Conservation (phyloP, 2,797 vertebrate genomes). For the Lateolabrax maculatus region DNA sequence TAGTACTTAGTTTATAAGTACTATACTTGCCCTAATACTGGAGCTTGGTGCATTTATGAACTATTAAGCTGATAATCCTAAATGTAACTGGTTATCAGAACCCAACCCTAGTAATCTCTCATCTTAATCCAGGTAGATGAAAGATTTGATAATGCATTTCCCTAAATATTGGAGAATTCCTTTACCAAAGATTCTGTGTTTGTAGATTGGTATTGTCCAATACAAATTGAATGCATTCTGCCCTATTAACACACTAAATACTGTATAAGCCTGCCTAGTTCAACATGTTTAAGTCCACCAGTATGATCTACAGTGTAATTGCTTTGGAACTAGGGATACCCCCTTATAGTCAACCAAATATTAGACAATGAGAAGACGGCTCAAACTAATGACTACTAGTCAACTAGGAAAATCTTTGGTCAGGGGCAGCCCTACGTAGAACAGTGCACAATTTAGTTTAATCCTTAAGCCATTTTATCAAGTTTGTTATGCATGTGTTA, state of each 20-base stretch:
- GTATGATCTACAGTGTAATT: neutral
- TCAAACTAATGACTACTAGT: no score
- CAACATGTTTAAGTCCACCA: neutral
- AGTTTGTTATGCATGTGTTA: constrained; percentile 21
- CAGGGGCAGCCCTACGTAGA: no score
- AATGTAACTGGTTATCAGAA: neutral
- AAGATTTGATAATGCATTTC: neutral
- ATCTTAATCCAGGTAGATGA: neutral
- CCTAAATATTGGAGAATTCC: neutral
- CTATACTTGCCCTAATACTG: neutral
- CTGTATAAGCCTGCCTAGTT: neutral
- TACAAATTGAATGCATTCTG: neutral
- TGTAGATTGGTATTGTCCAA: neutral
- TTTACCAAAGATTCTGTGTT: neutral
- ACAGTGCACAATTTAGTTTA: neutral
- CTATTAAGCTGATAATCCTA: neutral
- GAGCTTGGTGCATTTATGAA: neutral
- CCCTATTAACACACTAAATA: neutral
- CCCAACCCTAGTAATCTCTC: neutral
- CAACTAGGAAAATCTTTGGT: no score
- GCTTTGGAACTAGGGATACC: no score
- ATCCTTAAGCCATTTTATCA: constrained; percentile 32
- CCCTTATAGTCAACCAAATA: no score
- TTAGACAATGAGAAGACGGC: no score
- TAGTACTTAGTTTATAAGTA: neutral